Conservation (phyloP, 2,888 invertebrate species). For the Nomada fucata region DNA sequence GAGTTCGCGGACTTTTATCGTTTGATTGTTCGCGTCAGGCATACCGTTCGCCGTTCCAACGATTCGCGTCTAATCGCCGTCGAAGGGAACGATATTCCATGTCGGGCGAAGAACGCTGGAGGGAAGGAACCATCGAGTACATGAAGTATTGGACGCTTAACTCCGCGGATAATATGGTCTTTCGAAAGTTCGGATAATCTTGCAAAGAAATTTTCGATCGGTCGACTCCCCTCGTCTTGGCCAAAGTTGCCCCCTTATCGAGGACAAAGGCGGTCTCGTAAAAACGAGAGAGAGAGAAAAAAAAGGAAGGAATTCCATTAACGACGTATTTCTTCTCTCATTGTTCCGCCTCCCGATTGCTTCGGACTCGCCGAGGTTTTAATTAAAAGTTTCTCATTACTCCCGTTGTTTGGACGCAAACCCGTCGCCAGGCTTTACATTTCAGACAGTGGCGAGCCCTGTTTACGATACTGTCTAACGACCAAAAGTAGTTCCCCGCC, state of each 20-base stretch:
- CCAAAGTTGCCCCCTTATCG: constrained; percentile 37
- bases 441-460: constrained; percentile 74
- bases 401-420: constrained; percentile 76
- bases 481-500: constrained; percentile 55
- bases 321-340: constrained; percentile 75
- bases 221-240: constrained; percentile 9
- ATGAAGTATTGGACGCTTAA: constrained; percentile 23
- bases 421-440: constrained; percentile 71
- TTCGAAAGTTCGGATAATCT: constrained; percentile 39
- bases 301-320: constrained; percentile 72
- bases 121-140: background rate
- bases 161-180: constrained; percentile 27
- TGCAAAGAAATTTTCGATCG: constrained; percentile 59
- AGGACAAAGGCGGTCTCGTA: constrained; percentile 67
- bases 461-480: constrained; percentile 74
- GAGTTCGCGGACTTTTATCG: constrained; percentile 57
- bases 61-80: constrained; percentile 1
- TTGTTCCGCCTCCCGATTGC: constrained; percentile 72
- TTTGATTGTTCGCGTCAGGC: constrained; percentile 18
- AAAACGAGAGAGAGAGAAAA: constrained; percentile 25
- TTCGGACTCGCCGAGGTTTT: constrained; percentile 76
- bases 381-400: constrained; percentile 82
- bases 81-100: background rate
- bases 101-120: background rate
- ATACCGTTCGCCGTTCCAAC: background rate